Conservation (phyloP, 2,888 invertebrate genomes). For the Arge pagana region DNA sequence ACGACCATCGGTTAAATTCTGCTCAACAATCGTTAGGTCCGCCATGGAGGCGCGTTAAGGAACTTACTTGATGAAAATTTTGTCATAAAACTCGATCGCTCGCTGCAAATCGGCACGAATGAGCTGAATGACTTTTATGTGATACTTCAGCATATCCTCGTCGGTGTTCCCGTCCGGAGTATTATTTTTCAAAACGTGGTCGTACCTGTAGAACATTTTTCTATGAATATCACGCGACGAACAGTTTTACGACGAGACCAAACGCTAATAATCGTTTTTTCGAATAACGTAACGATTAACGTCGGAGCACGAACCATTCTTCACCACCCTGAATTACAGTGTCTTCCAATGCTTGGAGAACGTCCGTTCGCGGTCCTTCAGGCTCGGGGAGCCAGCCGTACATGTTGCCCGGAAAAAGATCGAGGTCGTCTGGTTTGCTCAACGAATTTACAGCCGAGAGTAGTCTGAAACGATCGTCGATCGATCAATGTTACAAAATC, state of each 20-base stretch:
- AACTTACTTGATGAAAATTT: conserved; percentile 82
- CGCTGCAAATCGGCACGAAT: conserved; percentile 79
- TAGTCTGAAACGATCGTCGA: conserved; percentile 60
- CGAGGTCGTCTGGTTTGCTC: conserved; percentile 66
- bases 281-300: too few species aligned
- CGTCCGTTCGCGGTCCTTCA: conserved; percentile 63
- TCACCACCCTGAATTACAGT: conserved; percentile 76
- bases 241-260: too few species aligned
- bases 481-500: neutral
- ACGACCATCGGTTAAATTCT: too few species aligned
- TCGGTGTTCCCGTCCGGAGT: conserved; percentile 66
- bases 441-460: conserved; percentile 68
- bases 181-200: conserved; percentile 74
- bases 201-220: conserved; percentile 58
- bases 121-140: conserved; percentile 82
- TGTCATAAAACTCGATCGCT: conserved; percentile 80
- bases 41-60: too few species aligned
- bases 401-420: conserved; percentile 71
- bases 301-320: conserved; percentile 65
- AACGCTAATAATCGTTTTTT: too few species aligned
- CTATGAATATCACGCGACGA: neutral
- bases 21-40: neutral
- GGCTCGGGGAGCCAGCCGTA: conserved; percentile 67
- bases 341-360: conserved; percentile 68
- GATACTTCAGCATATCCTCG: conserved; percentile 74